Evolutionary conservation across 2,113 vertebrate species (phyloP).

Genomic region (Maccullochella peelii): DNA sequence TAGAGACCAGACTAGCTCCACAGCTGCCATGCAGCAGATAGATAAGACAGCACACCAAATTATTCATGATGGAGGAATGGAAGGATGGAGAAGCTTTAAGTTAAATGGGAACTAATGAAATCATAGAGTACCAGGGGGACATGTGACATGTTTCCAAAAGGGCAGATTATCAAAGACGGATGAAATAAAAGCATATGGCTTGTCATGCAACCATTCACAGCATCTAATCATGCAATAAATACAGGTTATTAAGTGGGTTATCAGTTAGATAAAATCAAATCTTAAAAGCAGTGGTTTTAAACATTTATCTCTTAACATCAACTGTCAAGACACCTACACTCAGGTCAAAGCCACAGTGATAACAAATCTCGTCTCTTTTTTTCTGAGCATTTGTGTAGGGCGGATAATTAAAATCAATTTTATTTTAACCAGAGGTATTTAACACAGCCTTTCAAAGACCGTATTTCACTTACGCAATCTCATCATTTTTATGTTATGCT

Average conservation of each 20-base stretch:
- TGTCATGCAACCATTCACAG: background rate
- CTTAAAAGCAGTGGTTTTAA: background rate
- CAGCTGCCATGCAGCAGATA: conserved; percentile 79
- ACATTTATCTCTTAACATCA: background rate
- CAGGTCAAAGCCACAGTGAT: background rate
- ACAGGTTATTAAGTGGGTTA: background rate
- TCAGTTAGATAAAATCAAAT: conserved; percentile 5
- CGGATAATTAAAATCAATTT: background rate
- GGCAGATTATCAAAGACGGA: background rate
- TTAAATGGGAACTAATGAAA: conserved; percentile 68
- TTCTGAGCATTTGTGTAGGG: background rate
- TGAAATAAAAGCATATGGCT: background rate
- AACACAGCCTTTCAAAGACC: background rate
- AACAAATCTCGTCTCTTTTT: background rate
- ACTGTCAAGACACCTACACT: background rate
- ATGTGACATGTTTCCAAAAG: conserved; percentile 17
- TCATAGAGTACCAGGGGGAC: conserved; percentile 56
- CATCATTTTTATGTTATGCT: background rate
- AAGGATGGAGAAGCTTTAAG: conserved; percentile 59
- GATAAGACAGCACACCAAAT: conserved; percentile 79
- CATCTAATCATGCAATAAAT: background rate
- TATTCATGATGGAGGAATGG: conserved; percentile 83
- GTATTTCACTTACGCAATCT: background rate
- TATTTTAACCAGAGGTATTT: background rate
- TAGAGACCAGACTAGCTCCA: conserved; percentile 67